Base-by-base conservation (phyloP, 2,113 vertebrate genomes). In the Chionomys nivalis region DNA sequence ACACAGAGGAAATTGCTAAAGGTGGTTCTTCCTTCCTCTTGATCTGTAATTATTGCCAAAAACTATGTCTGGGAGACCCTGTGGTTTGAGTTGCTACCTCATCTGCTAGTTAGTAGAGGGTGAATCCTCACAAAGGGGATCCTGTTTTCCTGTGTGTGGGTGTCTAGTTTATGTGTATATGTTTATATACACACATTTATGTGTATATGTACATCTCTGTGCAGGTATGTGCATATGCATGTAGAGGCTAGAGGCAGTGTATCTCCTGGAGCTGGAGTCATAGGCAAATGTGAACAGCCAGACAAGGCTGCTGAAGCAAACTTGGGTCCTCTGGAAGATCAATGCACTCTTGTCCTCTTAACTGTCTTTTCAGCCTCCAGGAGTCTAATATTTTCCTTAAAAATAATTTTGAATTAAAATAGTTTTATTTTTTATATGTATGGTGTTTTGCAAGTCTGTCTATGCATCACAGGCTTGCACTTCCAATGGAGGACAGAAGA, bases 31-130 rank as follows among this genome's bases (percentile, higher is more conserved):
- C 24, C 8, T 6, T 12, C 12, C 19, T 72, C 52, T 93, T 66
- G 77, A 65, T 94, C 42, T 66, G 61, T 93, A 92, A 93, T 93
- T 90, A 81, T 83, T 93, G 91, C 87, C 79, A 88, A 31, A 81
- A 79, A 73, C 87, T 85, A 0, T 66, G 52, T 89, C 49, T 52
- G 82, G 55, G 58, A 47, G 55, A 55, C 44, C 63, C 7, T 9
- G 21, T 93, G 76, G 31, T 87, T 91, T 95, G 78, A 77, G 83
- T 55, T 76, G 75, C 70, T 79, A 4, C 82, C 11, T 55, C 47
- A 89, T 90, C 90, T 94, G 33, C 63, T 73, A 87, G 82, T 58
- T 65, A 79, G 13, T 73, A 21, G 72, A 68, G 78, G 92, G 65
- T 87, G 91, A 97, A 61, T 82, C 82, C 42, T 65, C 33, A 26